Evolutionary conservation across 2,113 vertebrate genomes (phyloP).

Genomic region (Plecotus auritus): DNA sequence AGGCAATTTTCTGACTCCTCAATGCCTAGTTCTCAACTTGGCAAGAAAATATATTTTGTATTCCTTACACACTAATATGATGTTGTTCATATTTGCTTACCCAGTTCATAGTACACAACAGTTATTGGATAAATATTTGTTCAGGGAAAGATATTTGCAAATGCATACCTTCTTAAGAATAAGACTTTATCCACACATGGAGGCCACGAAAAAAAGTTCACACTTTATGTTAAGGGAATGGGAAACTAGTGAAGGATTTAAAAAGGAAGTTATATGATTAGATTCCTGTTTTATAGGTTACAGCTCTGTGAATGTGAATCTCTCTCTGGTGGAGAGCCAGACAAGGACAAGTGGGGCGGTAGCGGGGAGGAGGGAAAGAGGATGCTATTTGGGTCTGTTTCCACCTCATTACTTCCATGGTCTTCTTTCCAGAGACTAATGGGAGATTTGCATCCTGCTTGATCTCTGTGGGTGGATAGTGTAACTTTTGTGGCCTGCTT

Average conservation of each 20-base stretch:
- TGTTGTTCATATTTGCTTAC: background rate
- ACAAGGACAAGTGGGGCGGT: background rate
- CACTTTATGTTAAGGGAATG: background rate
- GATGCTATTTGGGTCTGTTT: background rate
- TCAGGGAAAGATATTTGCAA: background rate
- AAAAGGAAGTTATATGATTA: background rate
- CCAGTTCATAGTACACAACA: background rate
- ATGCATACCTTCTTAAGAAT: background rate
- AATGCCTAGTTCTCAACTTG: background rate
- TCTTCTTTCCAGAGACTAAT: background rate
- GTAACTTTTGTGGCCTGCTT: background rate
- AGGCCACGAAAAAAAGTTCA: background rate
- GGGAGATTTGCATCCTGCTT: background rate
- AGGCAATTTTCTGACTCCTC: background rate
- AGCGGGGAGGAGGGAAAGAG: background rate
- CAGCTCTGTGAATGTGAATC: background rate
- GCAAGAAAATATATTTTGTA: background rate
- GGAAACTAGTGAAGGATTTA: background rate
- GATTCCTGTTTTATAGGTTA: background rate
- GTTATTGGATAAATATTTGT: background rate
- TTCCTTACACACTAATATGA: background rate
- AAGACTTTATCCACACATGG: background rate
- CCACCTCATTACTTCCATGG: conserved; percentile 37
- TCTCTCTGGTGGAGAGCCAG: background rate
- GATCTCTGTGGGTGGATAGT: background rate